Base-by-base conservation (phyloP, 2,888 invertebrate species). In the Sepiola atlantica region DNA sequence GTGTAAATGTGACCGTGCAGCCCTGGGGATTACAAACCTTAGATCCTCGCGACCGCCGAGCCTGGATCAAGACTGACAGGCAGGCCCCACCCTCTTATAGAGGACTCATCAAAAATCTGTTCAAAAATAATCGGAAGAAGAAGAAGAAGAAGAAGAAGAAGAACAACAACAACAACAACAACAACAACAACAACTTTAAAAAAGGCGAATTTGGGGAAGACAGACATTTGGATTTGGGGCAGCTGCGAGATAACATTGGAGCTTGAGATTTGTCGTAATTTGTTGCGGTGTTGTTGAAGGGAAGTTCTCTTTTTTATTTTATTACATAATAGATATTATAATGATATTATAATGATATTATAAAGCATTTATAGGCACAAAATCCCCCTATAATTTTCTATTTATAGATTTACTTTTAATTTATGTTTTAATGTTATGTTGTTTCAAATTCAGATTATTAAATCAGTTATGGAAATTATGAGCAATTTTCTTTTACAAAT, bases 141-240 rank as follows among this genome's bases (percentile, higher is more conserved):
- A 77, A 77, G 77, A 77, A 77, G 77, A 77, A 77, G 77, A 77
- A 77, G 77, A 77, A 77, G 77, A 77, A 77, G 77, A 77, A 77
- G 77, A 77, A 77, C 20, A 77, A 77, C 20, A 77, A 77, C 20
- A 77, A 77, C 20, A 77, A 77, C 20, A 77, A 77, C 20, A 77
- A 77, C 18, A 24, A 77, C 18, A 77, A 24, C 18, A 77, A 77
- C 20, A 77, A 77, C 18, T 18, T 21, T 21, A 77, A 24, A 77
- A 77, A 77, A 24, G 24, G 24, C 18, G 77, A 77, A 77, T 21
- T 18, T 21, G 24, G 24, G 77, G 24, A 77, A 77, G 77, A 77
- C 18, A 77, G 77, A 77, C 18, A 77, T 18, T 21, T 21, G 24
- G 77, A 77, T 21, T 21, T 18, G 24, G 24, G 24, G 77, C 18